Base-by-base conservation (phyloP, 2,888 invertebrate species). In the Latheticus oryzae region DNA sequence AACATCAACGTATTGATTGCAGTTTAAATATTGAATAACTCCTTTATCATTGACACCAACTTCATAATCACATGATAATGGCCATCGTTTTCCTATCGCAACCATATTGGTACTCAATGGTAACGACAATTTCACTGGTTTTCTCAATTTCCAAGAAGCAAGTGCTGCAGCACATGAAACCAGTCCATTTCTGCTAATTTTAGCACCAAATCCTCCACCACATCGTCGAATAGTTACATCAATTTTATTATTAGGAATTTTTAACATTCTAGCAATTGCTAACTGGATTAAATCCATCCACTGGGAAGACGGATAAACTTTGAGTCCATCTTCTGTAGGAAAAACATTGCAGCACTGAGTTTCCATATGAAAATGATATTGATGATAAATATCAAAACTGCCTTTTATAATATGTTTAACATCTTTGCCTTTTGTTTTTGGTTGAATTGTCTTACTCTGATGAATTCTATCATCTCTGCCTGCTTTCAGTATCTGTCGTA, bases 141-240 rank as follows among this genome's bases (percentile, higher is more conserved):
- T 73, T 71, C 84, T 80, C 33, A 86, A 75, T 30, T 83, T 82
- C 60, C 85, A 75, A 0, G 89, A 86, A 0, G 87, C 92, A 5
- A 95, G 70, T 0, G 90, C 87, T 57, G 89, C 86, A 0, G 88
- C 88, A 15, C 85, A 82, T 0, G 88, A 83, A 0, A 86, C 73
- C 4, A 83, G 78, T 5, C 79, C 76, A 3, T 83, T 75, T 3
- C 91, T 82, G 0, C 85, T 82, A 42, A 91, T 85, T 76, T 95
- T 95, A 0, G 82, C 84, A 0, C 95, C 95, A 72, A 89, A 95
- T 0, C 81, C 90, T 7, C 95, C 95, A 1, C 95, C 95, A 2
- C 93, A 66, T 24, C 93, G 85, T 3, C 86, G 82, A 0, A 91
- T 88, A 33, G 80, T 78, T 0, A 93, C 79, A 61, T 89, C 85